phyloP scores from a whole-genome alignment of 1,140 invertebrate genomes.

The Pogonognathellus flavescens region DNA sequence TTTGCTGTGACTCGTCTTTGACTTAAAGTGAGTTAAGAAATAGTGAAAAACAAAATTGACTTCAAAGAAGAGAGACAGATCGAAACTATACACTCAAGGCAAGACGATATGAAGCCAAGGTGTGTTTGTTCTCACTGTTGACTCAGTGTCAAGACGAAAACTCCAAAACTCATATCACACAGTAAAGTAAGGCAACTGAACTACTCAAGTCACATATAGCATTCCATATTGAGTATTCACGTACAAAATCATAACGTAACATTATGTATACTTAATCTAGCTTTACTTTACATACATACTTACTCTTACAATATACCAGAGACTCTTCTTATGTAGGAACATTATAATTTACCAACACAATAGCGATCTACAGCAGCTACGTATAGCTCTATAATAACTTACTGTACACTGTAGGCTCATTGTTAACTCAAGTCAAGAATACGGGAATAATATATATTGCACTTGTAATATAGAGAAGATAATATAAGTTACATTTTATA shows the following conservation, averaged over 20 bases:
- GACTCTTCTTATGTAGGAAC: no score
- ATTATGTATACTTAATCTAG: no score
- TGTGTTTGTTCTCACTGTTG: conserved; percentile 42
- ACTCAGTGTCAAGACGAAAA: conserved; percentile 1
- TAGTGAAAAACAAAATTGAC: no score
- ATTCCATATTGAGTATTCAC: no score
- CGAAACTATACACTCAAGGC: background rate
- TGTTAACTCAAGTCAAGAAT: conserved; percentile 6
- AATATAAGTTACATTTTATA: background rate
- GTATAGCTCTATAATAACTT: no score
- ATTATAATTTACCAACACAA: no score
- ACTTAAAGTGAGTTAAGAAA: no score
- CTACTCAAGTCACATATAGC: background rate
- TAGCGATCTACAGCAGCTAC: no score
- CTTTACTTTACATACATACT: no score
- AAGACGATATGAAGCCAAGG: conserved; percentile 19
- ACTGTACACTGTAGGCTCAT: background rate
- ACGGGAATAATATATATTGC: background rate
- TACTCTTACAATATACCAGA: no score
- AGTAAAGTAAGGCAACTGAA: background rate
- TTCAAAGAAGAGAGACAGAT: background rate
- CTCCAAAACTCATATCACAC: background rate
- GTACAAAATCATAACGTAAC: no score
- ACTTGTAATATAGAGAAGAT: background rate
- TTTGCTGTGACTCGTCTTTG: no score